Base-by-base conservation (phyloP, 1,140 invertebrate genomes). In the Drosophila grimshawi region DNA sequence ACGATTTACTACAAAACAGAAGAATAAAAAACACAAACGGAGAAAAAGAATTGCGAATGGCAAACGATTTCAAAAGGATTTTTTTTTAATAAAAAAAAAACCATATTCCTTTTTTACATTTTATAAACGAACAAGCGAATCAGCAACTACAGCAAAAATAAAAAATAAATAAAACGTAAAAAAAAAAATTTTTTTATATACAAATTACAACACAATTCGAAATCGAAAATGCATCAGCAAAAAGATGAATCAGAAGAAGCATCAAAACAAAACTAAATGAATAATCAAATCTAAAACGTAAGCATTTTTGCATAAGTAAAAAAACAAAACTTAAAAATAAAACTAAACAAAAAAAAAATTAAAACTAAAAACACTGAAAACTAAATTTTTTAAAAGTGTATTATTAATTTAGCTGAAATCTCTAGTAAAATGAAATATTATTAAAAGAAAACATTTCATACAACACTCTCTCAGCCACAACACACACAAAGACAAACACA, bases 91-190 rank as follows among this genome's bases (percentile, higher is more conserved):
- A 43, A 43, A 56, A 56, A 66, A 68, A 80, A 86, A 79, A 74
- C 33, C 76, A 82, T 83, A 85, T 80, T 89, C 85, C 64, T 88
- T 88, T 88, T 88, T 89, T 88, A 88, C 83, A 86, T 86, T 86
- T 86, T 86, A 76, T 86, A 86, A 77, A 80, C 19, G 37, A 85
- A 75, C 41, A 62, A 53, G 32, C 46, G 69, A 81, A 74, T 76
- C 72, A 69, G 66, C 39, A 64, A 63, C 35, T 59, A 71, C 70
- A 76, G 37, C 49, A 62, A 71, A 76, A 52, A 29, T 19, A 76
- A 76, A 75, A 73, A 75, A 66, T 55, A 57, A 76, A 76, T 68
- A 63, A 86, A 74, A 79, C 68, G 53, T 46, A 77, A 68, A 78
- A 66, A 70, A 41, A 82, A 52, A 83, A 89, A 89, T 88, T 88